phyloP scores from a whole-genome alignment of 2,888 invertebrate species.

The Caenorhabditis parvicauda region DNA sequence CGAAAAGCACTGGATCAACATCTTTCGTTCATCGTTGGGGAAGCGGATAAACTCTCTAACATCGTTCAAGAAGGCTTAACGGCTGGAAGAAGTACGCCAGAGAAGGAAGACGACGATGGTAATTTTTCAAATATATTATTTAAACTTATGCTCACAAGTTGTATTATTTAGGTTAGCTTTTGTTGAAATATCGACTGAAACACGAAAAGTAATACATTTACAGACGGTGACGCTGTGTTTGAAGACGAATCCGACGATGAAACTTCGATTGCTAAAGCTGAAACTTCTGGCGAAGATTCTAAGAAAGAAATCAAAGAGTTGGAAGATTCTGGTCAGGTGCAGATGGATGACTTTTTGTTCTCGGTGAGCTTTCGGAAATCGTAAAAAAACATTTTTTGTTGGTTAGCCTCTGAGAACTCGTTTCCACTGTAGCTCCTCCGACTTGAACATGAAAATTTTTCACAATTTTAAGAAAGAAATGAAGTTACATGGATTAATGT shows the following conservation, averaged over 20 bases:
- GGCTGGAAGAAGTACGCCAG: too few species aligned
- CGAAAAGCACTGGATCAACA: conserved; percentile 93
- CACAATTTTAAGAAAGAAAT: conserved; percentile 4
- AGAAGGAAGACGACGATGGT: too few species aligned
- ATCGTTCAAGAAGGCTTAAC: conserved; percentile 55
- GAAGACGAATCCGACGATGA: conserved; percentile 46
- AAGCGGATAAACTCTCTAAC: conserved; percentile 83
- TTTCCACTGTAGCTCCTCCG: too few species aligned
- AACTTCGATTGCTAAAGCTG: conserved; percentile 40
- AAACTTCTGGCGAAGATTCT: conserved; percentile 67
- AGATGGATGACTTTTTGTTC: conserved; percentile 80
- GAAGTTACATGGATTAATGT: conserved; percentile 6
- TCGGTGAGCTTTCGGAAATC: conserved; percentile 21
- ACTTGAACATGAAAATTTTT: too few species aligned
- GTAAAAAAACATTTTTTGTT: conserved; percentile 2
- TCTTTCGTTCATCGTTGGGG: conserved; percentile 93
- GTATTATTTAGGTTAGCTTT: too few species aligned
- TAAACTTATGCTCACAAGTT: too few species aligned
- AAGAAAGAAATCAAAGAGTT: conserved; percentile 80
- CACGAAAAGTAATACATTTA: too few species aligned
- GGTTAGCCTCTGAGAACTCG: too few species aligned
- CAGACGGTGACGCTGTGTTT: neutral
- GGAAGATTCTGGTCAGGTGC: conserved; percentile 83
- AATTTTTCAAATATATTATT: too few species aligned
- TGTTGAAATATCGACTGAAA: too few species aligned